Percentiles rank a stretch among this genome's conserved stretches.
These are phyloP conservation scores for Desoria tigrina DNA, from an alignment of 2,888 invertebrate species.

Conservation along the genomic window DNA sequence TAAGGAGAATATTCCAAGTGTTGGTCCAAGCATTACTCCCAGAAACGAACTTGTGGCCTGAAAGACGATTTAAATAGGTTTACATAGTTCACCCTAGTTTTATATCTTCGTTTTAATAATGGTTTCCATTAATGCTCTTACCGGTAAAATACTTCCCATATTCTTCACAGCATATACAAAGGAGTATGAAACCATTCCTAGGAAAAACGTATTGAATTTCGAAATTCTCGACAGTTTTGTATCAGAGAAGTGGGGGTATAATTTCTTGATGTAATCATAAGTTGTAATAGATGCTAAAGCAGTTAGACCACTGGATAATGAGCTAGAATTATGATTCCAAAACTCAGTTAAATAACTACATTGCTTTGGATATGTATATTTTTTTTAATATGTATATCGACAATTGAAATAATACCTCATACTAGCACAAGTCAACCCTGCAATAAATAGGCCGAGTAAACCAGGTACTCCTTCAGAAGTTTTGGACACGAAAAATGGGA, in stretches of 20 bases:
- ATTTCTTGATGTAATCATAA: conserved; percentile 56
- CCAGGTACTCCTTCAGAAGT: conserved; percentile 57
- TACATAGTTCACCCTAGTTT: background rate
- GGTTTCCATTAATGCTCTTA: conserved; percentile 34
- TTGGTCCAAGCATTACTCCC: conserved; percentile 85
- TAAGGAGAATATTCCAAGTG: conserved; percentile 80
- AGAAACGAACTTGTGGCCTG: conserved; percentile 80
- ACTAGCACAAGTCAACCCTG: conserved; percentile 38
- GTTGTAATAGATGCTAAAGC: conserved; percentile 62
- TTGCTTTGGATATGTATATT: no score
- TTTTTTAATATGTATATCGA: no score
- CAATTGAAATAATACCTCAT: conserved; percentile 48
- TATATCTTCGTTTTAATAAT: background rate
- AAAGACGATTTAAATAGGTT: conserved; percentile 38
- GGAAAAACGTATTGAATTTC: conserved; percentile 58
- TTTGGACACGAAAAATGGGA: conserved; percentile 62
- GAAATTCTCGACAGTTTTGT: conserved; percentile 58
- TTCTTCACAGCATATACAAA: conserved; percentile 61
- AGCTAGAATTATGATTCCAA: conserved; percentile 56
- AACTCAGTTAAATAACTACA: no score
- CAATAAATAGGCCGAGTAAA: conserved; percentile 56
- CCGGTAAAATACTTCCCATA: conserved; percentile 60
- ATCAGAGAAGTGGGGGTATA: conserved; percentile 50
- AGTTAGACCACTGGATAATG: conserved; percentile 63
- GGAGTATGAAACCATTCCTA: conserved; percentile 59